Evolutionary conservation across 2,797 vertebrate genomes (phyloP).

Genomic region (Arremon brunneinucha): DNA sequence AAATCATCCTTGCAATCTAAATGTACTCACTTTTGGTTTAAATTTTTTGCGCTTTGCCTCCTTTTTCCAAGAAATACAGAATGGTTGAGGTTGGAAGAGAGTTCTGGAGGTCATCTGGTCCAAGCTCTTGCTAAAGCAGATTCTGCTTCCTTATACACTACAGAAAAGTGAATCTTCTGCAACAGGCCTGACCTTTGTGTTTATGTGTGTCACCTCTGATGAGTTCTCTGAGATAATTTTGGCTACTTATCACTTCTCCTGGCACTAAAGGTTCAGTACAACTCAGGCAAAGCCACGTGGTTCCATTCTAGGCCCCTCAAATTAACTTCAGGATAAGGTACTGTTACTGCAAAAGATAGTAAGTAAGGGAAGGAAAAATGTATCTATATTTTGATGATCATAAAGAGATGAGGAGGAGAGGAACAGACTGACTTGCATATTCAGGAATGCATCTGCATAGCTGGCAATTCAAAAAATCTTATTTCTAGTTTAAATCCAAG

Average conservation of each 20-base stretch:
- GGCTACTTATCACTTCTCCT: background rate
- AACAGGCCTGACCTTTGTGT: background rate
- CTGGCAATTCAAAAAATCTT: background rate
- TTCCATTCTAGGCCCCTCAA: background rate
- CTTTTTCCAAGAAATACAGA: background rate
- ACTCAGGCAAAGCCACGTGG: background rate
- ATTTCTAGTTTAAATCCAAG: background rate
- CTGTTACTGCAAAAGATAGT: background rate
- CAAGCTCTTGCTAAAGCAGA: background rate
- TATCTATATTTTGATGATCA: no score
- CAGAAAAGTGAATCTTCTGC: background rate
- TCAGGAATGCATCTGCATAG: background rate
- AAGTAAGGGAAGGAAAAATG: background rate
- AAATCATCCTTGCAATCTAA: background rate
- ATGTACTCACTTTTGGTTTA: background rate
- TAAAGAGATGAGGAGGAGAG: background rate
- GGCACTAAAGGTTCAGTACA: background rate
- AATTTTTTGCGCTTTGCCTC: background rate
- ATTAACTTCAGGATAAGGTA: background rate
- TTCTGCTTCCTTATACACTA: background rate
- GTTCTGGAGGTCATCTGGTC: background rate
- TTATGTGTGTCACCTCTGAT: background rate
- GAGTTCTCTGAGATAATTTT: background rate
- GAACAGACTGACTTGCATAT: background rate
- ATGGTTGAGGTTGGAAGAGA: background rate